Evolutionary conservation across 2,113 vertebrate genomes (phyloP), one percentile per base, ranked within the genome.

Genomic region (Noctilio leporinus): DNA sequence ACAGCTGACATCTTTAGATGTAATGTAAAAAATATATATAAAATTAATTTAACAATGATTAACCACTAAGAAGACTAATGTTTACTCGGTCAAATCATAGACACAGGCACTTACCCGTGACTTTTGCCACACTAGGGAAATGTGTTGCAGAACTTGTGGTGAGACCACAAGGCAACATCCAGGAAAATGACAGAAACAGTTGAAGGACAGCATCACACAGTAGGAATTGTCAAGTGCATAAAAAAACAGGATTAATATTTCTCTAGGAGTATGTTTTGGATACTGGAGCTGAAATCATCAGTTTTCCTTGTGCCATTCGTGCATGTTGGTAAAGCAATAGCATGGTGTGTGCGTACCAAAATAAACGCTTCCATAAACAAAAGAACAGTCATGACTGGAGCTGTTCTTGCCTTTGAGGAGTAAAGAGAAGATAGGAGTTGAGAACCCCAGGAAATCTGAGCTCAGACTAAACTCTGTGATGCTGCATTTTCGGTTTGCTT

Each of bases 391-490:
- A 22, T 45, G 57, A 69, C 24, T 82, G 22, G 35, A 91, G n/a
- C n/a, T 67, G 4, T 17, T 51, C 59, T 93, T 85, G 87, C 15
- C 76, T 93, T 89, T 73, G 1, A 33, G 55, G 51, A 95, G 55
- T 20, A 82, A 59, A 95, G 69, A 87, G 69, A 90, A 88, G 95
- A 94, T 30, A 94, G 65, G 49, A 14, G 0, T 47, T 65, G 97
- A 92, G 93, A 92, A 82, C 51, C 69, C 82, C 15, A 62, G 92
- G 94, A 97, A 97, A 97, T 94, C 83, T 95, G 86, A 97, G 91
- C 81, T 94, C 35, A 93, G 94, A 94, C 88, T 95, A 73, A 93
- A 81, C 72, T 91, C 95, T 91, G 22, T 88, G 94, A 97, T 89
- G 69, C 89, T 93, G 95, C 93, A 81, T 97, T 95, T 96, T 95